A percentile compares a stretch with the other conserved stretches of the same genome.
These are phyloP conservation scores for Lamprotornis superbus DNA, from an alignment of 2,113 vertebrate genomes.

Conservation along the genomic window DNA sequence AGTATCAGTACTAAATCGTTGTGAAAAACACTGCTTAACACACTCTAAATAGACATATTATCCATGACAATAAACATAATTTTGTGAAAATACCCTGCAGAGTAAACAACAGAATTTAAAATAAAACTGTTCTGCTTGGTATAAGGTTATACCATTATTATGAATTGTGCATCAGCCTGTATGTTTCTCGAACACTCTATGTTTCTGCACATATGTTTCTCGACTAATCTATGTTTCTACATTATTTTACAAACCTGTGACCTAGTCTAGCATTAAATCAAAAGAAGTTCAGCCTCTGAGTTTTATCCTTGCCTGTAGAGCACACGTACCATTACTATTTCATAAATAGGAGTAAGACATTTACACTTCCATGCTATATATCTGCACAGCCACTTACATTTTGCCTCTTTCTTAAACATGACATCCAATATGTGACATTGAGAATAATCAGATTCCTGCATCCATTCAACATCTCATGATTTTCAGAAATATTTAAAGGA, in stretches of 20 bases:
- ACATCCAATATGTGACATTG: background rate
- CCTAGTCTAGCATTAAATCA: constrained; percentile 6
- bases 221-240: background rate
- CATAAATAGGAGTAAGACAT: background rate
- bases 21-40: background rate
- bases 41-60: background rate
- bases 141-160: background rate
- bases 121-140: background rate
- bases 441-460: background rate
- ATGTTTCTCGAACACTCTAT: background rate
- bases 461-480: background rate
- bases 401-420: background rate
- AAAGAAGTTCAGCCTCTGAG: background rate
- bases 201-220: constrained; percentile 34
- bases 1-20: background rate
- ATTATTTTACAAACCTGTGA: constrained; percentile 1
- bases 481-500: background rate
- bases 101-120: background rate
- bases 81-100: background rate
- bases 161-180: background rate
- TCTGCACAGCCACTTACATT: background rate
- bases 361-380: background rate
- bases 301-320: background rate
- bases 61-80: background rate
- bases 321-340: background rate